Conservation (phyloP, 2,797 vertebrate genomes). For the Phalanger gymnotis region DNA sequence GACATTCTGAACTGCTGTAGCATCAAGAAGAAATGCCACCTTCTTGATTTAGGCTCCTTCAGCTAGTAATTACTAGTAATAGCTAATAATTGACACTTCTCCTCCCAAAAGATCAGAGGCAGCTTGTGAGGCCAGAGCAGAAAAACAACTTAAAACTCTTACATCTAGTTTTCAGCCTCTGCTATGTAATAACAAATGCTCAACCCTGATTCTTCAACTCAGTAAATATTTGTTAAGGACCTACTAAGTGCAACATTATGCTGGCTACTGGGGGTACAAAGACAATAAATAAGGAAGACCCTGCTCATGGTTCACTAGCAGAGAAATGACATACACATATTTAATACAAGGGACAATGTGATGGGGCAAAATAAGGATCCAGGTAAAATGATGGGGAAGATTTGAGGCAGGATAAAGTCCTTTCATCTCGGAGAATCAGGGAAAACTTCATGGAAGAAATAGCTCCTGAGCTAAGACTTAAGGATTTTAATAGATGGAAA, state of each 20-base stretch:
- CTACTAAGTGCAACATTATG: neutral
- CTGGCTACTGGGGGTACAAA: neutral
- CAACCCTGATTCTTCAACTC: neutral
- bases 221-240: neutral
- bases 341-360: neutral
- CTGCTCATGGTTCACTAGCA: neutral
- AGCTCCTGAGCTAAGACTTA: neutral
- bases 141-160: neutral
- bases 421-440: neutral
- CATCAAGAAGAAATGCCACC: neutral
- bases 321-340: neutral
- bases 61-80: neutral
- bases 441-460: constrained; percentile 3
- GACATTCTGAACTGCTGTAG: neutral
- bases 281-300: neutral
- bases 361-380: neutral
- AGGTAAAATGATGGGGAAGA: neutral
- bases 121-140: neutral
- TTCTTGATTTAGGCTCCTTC: neutral
- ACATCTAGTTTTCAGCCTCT: neutral
- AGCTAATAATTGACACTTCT: neutral
- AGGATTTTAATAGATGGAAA: neutral
- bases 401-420: neutral
- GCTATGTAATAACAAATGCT: neutral
- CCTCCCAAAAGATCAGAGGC: neutral